Percentiles rank a stretch among this genome's conserved stretches.
phyloP scores from a whole-genome alignment of 2,888 invertebrate genomes.

The Agriopis aurantiaria region DNA sequence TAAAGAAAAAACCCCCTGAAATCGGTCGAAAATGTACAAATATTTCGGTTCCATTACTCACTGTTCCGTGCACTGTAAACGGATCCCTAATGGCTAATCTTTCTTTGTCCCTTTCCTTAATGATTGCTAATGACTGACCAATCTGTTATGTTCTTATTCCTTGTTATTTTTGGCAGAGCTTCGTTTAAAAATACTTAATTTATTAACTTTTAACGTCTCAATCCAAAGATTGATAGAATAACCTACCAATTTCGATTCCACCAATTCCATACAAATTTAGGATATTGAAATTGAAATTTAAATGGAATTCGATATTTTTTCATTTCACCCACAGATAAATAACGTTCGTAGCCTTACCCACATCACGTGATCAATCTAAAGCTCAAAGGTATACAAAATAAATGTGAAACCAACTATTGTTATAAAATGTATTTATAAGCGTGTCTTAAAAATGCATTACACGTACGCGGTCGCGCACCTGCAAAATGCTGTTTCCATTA shows the following conservation, averaged over 20 bases:
- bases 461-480: not conserved
- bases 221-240: too few species aligned
- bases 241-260: too few species aligned
- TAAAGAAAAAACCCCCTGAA: not conserved
- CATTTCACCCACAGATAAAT: too few species aligned
- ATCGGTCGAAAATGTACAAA: not conserved
- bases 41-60: slow-evolving; percentile 42
- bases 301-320: too few species aligned
- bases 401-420: not conserved
- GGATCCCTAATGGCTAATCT: slow-evolving; percentile 41
- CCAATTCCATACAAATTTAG: too few species aligned
- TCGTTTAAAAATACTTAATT: not conserved
- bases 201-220: too few species aligned
- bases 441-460: not conserved
- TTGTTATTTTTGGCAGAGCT: slow-evolving; percentile 5
- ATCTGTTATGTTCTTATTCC: slow-evolving; percentile 20
- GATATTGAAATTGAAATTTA: too few species aligned
- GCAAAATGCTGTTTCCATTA: slow-evolving; percentile 12
- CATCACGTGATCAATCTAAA: too few species aligned
- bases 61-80: slow-evolving; percentile 42
- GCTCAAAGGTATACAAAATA: too few species aligned
- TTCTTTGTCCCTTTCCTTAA: slow-evolving; percentile 37
- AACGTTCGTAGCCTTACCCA: too few species aligned
- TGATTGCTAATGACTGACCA: slow-evolving; percentile 27
- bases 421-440: not conserved